Base-by-base conservation (phyloP, 2,113 vertebrate genomes). In the Cebidichthys violaceus region DNA sequence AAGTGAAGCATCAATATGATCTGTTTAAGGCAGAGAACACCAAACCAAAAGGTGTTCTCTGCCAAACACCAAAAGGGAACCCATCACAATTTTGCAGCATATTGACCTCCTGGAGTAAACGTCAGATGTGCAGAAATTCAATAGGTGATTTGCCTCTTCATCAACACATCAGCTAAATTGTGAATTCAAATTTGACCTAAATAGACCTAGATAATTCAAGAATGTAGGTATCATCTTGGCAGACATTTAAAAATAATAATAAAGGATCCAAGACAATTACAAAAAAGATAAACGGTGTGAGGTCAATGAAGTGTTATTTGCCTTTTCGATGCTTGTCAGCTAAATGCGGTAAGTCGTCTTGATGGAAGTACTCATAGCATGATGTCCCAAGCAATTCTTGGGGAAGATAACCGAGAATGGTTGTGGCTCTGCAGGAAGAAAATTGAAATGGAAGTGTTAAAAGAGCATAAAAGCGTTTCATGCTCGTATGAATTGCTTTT, bases 291-390 rank as follows among this genome's bases (percentile, higher is more conserved):
- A 35, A 31, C 0, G 2, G 6, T 22, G 27, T 31, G 7, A 39
- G 22, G 18, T 27, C 1, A 9, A 79, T 22, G 35, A 35, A 62
- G 7, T 22, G 9, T 3, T 13, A 6, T 41, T 61, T 92, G 97
- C 97, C 97, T 96, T 97, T 96, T 94, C 97, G 94, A 90, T 99
- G 98, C 89, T 96, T 95, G 14, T 97, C 96, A 33, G 97, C 96
- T 88, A 99, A 95, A 88, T 97, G 97, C 47, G 86, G 94, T 60
- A 97, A 94, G 87, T 98, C 97, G 43, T 97, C 96, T 91, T 97
- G 96, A 92, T 98, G 97, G 94, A 97, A 97, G 92, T 97, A 97
- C 80, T 98, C 97, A 7, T 98, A 98, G 92, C 97, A 98, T n/a
- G 97, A 98, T 20, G 97, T 97, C 79, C 97, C 97, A 10, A 98